A percentile compares a stretch with the other conserved stretches of the same genome.
These are phyloP conservation scores for Rhinopithecus roxellana DNA, from an alignment of 2,113 vertebrate species.

Conservation along the genomic window DNA sequence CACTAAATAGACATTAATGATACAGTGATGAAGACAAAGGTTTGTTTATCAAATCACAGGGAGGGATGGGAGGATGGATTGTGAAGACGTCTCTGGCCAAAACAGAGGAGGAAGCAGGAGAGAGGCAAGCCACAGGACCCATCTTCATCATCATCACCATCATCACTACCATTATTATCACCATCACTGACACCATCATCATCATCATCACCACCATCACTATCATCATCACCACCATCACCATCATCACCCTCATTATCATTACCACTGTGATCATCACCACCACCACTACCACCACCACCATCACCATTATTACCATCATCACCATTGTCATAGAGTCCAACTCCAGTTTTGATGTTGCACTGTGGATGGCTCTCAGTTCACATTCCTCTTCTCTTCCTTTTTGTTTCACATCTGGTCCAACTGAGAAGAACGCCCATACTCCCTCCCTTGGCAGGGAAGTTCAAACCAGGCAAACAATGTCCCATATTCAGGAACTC, in stretches of 20 bases:
- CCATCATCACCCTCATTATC: accelerated
- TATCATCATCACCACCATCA: not conserved
- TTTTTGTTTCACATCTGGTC: not conserved
- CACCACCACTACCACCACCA: not conserved
- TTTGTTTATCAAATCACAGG: not conserved
- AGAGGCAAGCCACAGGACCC: not conserved
- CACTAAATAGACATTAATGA: not conserved
- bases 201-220: accelerated
- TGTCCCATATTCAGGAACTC: not conserved
- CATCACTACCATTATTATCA: not conserved
- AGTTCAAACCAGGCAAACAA: not conserved
- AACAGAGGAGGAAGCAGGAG: not conserved
- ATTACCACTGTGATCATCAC: accelerated
- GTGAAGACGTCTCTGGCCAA: not conserved
- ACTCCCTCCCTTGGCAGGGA: not conserved
- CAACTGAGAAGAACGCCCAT: not conserved
- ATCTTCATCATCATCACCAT: not conserved
- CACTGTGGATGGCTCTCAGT: not conserved
- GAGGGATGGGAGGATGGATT: not conserved
- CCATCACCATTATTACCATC: not conserved
- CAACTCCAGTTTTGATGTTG: not conserved
- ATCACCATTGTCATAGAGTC: not conserved
- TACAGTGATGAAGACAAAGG: not conserved
- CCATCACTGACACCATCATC: not conserved
- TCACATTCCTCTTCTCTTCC: not conserved